Base-by-base conservation (phyloP, 2,113 vertebrate species). In the Numenius arquata region DNA sequence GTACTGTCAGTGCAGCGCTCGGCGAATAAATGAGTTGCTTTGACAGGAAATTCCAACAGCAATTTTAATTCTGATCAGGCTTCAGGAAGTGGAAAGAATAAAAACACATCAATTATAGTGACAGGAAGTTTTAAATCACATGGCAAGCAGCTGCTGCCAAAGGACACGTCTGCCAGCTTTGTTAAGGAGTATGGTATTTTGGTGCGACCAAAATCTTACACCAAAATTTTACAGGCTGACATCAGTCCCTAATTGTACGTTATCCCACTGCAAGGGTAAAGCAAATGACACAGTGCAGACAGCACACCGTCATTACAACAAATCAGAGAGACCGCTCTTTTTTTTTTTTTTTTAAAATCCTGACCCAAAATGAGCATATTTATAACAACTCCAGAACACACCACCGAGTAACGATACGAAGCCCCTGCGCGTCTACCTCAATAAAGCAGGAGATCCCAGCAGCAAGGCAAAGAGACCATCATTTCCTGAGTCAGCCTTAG, bases 1-100 rank as follows among this genome's bases (percentile, higher is more conserved):
- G 97, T 89, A 95, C 94, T 98, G 98, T 97, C 97, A 98, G 96
- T 96, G 94, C 95, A 97, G 97, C 89, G 96, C 98, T 98, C 97
- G 93, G 98, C 95, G 97, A 98, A 99, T 98, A 99, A 99, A 99
- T 98, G 98, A 98, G 98, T 98, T 98, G 98, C 99, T 98, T 98
- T 99, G 99, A 99, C 99, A 99, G 99, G 99, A 99, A 99, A 99
- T 99, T 99, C 99, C 99, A 99, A 98, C 97, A 97, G 98, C 98
- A 98, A 98, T 99, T 99, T 99, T 98, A 98, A 99, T 99, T 99
- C 98, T 98, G 99, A 98, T 99, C 98, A 99, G 98, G 98, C 98
- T 99, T 98, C 98, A 98, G 98, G 99, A 99, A 99, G 98, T 98
- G 98, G 98, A 98, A 98, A 98, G 98, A 98, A 99, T 98, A 99